Evolutionary conservation across 2,888 invertebrate genomes (phyloP).

Genomic region (Toxonevra muliebris): DNA sequence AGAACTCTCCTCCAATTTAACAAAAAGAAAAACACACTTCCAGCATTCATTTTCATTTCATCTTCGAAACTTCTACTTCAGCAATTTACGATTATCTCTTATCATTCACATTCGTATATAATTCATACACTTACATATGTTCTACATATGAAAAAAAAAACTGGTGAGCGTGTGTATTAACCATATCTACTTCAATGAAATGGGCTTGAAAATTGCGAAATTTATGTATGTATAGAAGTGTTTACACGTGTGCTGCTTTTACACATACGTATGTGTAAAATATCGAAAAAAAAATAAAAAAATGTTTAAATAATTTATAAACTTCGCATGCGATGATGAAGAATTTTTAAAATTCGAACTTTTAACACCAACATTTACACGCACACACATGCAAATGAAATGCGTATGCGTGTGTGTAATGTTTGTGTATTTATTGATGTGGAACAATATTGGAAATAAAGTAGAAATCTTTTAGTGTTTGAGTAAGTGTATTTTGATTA

Average conservation of each 20-base stretch:
- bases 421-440: neutral
- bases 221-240: neutral
- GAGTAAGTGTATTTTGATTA: conserved; percentile 45
- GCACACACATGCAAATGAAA: neutral
- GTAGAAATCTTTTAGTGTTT: neutral
- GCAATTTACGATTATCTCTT: neutral
- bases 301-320: conserved; percentile 1
- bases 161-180: too few species aligned
- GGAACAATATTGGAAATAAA: too few species aligned
- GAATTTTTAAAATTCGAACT: neutral
- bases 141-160: too few species aligned
- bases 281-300: conserved; percentile 3
- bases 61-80: neutral
- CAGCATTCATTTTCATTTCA: too few species aligned
- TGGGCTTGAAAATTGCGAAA: too few species aligned
- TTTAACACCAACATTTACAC: neutral
- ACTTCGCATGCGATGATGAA: neutral
- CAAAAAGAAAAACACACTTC: too few species aligned
- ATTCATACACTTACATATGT: too few species aligned
- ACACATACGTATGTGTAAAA: neutral
- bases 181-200: too few species aligned
- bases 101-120: neutral
- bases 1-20: too few species aligned
- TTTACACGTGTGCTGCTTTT: neutral
- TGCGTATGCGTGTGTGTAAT: neutral